Base-by-base conservation (phyloP, 2,113 vertebrate species). In the Podarcis cretensis region DNA sequence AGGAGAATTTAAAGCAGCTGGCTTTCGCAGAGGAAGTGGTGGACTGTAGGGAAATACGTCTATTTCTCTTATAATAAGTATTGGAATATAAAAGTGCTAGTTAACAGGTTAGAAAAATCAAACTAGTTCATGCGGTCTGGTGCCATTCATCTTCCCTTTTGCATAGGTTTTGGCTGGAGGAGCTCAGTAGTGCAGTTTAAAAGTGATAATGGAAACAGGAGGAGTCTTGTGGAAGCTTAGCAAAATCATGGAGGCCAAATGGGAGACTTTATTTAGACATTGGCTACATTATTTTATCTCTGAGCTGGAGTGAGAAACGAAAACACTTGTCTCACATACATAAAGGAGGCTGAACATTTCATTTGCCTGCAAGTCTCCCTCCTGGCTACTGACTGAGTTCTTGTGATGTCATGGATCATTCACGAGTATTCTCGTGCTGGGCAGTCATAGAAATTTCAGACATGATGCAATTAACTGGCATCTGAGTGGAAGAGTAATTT, bases 131-230 rank as follows among this genome's bases (percentile, higher is more conserved):
- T 40, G 76, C 74, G 69, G 2, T 73, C 88, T 63, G 13, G 3
- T 23, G 9, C 81, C 1, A 0, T 48, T 88, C n/a, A 3, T 83
- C 81, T 94, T 83, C 71, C 9, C 57, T 83, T 85, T 91, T 23
- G 0, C 25, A 25, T 23, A 71, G 40, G 0, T 18, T 92, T 87
- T 48, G 57, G 18, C 20, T 92, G 21, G 40, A 20, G 88, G 25
- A 48, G 3, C 0, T 84, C 85, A 21, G 5, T 71, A 54, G 10
- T 54, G 48, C 9, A 59, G 16, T 21, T 90, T 68, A 86, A 79
- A 90, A 92, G 69, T 1, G 1, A 65, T 5, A 71, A 54, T 86
- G 69, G 27, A 65, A 14, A 0, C 0, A 9, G 7, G 66, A 90
- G 73, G 18, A 1, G 30, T 14, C 77, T 78, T 74, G 43, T 90